Percentiles rank a stretch among this genome's conserved stretches.
Evolutionary conservation across 2,797 vertebrate species (phyloP).

Genomic region (Okamejei kenojei): DNA sequence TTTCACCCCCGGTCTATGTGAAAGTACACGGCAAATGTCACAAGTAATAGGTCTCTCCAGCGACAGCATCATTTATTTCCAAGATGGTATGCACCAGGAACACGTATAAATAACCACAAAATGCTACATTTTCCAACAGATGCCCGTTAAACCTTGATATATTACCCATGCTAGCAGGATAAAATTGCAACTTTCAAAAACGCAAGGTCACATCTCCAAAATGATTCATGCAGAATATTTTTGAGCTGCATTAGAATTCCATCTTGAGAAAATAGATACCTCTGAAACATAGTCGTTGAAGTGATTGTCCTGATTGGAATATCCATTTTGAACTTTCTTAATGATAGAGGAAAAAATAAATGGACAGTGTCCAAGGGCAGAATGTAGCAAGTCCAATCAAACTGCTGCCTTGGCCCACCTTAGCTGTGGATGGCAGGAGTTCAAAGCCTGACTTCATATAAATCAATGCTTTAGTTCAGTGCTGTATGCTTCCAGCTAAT

Average conservation of each 20-base stretch:
- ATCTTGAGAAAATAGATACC: slow-evolving; percentile 1
- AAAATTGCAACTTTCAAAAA: slow-evolving; percentile 11
- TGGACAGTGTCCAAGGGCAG: neutral
- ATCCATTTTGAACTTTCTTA: neutral
- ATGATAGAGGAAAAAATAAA: neutral
- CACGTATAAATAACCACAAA: neutral
- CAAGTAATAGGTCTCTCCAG: neutral
- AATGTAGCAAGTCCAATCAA: neutral
- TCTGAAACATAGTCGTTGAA: neutral
- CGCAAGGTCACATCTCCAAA: neutral
- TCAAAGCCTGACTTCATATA: no score
- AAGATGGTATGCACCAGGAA: neutral
- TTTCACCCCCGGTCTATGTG: neutral
- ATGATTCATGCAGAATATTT: slow-evolving; percentile 27
- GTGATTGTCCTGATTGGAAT: neutral
- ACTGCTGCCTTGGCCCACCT: neutral
- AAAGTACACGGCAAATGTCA: slow-evolving; percentile 2
- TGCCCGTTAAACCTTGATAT: slow-evolving; percentile 7
- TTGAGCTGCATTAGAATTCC: neutral
- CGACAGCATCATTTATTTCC: neutral
- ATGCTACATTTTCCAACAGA: slow-evolving; percentile 20
- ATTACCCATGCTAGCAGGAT: slow-evolving; percentile 11
- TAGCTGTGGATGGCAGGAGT: no score
- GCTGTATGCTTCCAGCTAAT: neutral
- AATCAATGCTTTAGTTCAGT: no score